Conservation (phyloP, 2,797 vertebrate species). For the Emys orbicularis region DNA sequence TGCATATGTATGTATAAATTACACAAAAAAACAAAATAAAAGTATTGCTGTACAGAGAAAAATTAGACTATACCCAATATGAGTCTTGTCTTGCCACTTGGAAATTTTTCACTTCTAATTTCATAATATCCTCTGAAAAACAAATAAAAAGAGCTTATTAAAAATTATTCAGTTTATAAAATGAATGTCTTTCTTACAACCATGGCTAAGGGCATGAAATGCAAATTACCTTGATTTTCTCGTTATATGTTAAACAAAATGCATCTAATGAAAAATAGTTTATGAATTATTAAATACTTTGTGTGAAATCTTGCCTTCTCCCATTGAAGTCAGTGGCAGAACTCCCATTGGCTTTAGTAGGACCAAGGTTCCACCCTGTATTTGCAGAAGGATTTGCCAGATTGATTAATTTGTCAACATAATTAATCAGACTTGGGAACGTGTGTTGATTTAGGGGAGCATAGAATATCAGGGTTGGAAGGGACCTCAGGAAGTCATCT, state of each 20-base stretch:
- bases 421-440: background rate
- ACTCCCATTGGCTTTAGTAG: background rate
- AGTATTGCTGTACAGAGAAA: background rate
- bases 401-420: background rate
- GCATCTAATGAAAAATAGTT: background rate
- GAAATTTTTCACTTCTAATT: background rate
- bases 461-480: no score
- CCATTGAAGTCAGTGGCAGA: background rate
- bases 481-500: no score
- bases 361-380: background rate
- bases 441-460: background rate
- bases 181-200: background rate
- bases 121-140: background rate
- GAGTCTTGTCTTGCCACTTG: background rate
- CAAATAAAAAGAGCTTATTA: background rate
- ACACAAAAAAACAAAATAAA: background rate
- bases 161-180: background rate
- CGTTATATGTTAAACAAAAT: conserved; percentile 24
- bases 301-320: background rate
- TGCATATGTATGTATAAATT: background rate
- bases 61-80: background rate
- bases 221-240: background rate
- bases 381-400: background rate
- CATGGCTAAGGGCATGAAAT: background rate
- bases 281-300: background rate